Conservation (phyloP, 2,113 vertebrate species). For the Aphyosemion australe region DNA sequence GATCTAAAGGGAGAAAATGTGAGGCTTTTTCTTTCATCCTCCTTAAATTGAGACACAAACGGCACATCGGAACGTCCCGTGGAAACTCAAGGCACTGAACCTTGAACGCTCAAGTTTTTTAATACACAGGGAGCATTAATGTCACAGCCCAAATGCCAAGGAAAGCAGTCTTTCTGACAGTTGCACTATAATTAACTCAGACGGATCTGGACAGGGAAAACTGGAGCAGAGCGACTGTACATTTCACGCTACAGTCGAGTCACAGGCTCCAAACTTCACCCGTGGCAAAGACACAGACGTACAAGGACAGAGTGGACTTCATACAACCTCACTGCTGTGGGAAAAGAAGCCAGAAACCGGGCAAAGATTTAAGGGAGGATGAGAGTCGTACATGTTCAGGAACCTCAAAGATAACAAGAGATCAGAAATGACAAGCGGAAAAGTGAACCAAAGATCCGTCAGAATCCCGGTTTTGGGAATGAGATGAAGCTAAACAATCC, state of each 20-base stretch:
- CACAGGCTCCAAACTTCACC: conserved; percentile 47
- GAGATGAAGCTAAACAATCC: too few species aligned
- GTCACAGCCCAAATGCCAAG: conserved; percentile 57
- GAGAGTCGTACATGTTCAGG: conserved; percentile 2
- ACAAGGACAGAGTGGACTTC: conserved; percentile 44
- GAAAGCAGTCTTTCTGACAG: conserved; percentile 61
- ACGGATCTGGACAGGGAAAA: conserved; percentile 66
- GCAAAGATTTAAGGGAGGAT: not conserved
- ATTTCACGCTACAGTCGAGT: conserved; percentile 27
- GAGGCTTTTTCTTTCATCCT: conserved; percentile 31
- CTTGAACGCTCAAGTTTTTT: conserved; percentile 48
- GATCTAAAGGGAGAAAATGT: conserved; percentile 27
- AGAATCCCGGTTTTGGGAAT: too few species aligned
- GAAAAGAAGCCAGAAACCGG: conserved; percentile 15
- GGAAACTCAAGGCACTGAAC: conserved; percentile 53
- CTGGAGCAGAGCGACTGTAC: conserved; percentile 52
- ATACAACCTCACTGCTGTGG: conserved; percentile 10
- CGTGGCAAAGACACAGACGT: conserved; percentile 51
- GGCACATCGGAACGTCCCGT: conserved; percentile 33
- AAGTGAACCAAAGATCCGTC: not conserved
- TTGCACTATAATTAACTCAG: conserved; percentile 59
- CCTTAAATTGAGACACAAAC: conserved; percentile 65
- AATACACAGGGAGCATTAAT: conserved; percentile 32
- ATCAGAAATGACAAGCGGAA: not conserved
- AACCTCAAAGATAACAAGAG: conserved; percentile 3